Conservation (phyloP, 2,888 invertebrate species). For the Clunio marinus region DNA sequence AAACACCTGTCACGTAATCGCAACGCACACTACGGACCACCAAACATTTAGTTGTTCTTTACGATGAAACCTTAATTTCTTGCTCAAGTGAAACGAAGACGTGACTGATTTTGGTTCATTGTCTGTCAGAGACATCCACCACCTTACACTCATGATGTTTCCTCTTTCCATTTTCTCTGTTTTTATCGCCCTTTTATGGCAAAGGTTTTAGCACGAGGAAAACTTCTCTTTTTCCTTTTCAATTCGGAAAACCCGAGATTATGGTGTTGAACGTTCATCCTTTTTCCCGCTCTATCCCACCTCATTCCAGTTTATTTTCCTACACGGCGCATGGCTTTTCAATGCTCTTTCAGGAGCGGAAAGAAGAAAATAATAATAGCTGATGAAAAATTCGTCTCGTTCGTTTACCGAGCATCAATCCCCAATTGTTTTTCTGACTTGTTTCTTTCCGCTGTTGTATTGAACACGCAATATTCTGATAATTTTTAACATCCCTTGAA, state of each 20-base stretch:
- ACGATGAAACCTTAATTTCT: neutral
- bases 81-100: neutral
- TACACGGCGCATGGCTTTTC: slow-evolving; percentile 34
- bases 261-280: slow-evolving; percentile 36
- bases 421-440: slow-evolving; percentile 31
- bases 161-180: slow-evolving; percentile 4
- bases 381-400: slow-evolving; percentile 29
- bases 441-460: neutral
- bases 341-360: slow-evolving; percentile 13
- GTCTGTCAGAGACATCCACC: neutral
- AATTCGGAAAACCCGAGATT: slow-evolving; percentile 33
- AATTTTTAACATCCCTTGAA: slow-evolving; percentile 3
- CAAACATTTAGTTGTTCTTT: neutral
- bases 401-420: slow-evolving; percentile 16
- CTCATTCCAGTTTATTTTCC: neutral
- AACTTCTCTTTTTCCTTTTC: slow-evolving; percentile 10
- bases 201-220: slow-evolving; percentile 20
- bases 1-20: slow-evolving; percentile 7
- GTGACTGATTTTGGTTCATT: slow-evolving; percentile 27
- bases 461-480: slow-evolving; percentile 5
- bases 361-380: slow-evolving; percentile 1
- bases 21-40: slow-evolving; percentile 10
- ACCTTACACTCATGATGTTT: neutral
- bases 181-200: slow-evolving; percentile 36
- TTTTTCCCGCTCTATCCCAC: slow-evolving; percentile 9